Percentiles rank a stretch among this genome's conserved stretches.
These are phyloP conservation scores for Mimas tiliae DNA, from an alignment of 2,888 invertebrate genomes.

Conservation along the genomic window DNA sequence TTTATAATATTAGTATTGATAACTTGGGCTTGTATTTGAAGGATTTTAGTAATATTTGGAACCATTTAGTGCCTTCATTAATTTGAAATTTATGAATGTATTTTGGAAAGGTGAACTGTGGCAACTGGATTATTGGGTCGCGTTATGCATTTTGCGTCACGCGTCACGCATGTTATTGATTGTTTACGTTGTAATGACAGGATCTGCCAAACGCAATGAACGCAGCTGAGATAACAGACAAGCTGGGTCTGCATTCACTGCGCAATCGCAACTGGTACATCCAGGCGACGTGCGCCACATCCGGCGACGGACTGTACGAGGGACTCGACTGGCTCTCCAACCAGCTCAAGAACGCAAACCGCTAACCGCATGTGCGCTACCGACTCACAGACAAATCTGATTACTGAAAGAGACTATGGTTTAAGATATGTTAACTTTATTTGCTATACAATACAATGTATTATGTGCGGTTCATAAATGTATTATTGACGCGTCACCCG, in stretches of 20 bases:
- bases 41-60: neutral
- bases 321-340: constrained; percentile 99
- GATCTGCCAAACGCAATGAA: constrained; percentile 99
- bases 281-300: constrained; percentile 99
- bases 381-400: constrained; percentile 74
- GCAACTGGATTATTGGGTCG: neutral
- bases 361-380: constrained; percentile 87
- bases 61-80: too few species aligned
- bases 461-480: constrained; percentile 81
- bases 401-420: constrained; percentile 84
- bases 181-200: constrained; percentile 73
- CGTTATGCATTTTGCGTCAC: too few species aligned
- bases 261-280: constrained; percentile 99
- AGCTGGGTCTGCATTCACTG: constrained; percentile 98
- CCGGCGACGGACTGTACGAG: constrained; percentile 99
- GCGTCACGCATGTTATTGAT: neutral
- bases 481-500: constrained; percentile 74
- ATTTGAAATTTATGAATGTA: neutral
- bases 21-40: neutral
- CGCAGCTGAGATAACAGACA: constrained; percentile 99
- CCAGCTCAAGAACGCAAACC: constrained; percentile 99
- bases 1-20: too few species aligned
- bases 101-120: neutral
- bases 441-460: constrained; percentile 83
- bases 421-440: constrained; percentile 85